These are phyloP conservation scores for Manis javanica DNA, from an alignment of 2,797 vertebrate genomes.

Conservation along the genomic window DNA sequence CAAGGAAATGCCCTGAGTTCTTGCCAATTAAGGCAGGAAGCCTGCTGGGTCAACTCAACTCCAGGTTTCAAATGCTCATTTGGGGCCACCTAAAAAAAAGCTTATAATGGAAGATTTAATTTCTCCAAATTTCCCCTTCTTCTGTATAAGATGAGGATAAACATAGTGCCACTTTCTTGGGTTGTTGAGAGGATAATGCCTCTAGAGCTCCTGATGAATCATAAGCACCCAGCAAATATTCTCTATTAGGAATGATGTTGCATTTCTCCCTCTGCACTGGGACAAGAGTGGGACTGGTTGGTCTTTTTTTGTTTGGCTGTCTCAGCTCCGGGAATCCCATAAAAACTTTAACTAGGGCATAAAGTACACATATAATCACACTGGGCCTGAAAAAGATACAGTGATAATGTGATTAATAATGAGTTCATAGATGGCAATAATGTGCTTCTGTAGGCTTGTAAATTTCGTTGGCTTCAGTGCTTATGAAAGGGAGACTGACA, in stretches of 20 bases:
- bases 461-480: neutral
- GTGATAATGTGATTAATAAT: constrained; percentile 54
- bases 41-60: neutral
- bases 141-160: neutral
- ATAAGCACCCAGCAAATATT: neutral
- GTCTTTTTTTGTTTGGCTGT: neutral
- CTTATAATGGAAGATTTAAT: neutral
- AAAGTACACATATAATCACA: constrained; percentile 24
- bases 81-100: neutral
- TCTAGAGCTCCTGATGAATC: neutral
- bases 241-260: neutral
- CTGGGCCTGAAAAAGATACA: neutral
- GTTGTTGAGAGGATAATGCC: neutral
- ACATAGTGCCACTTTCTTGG: neutral
- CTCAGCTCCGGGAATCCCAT: neutral
- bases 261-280: neutral
- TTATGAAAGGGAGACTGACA: neutral
- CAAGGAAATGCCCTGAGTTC: neutral
- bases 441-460: neutral
- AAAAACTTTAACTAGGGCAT: constrained; percentile 33
- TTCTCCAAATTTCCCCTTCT: neutral
- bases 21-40: neutral
- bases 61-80: neutral
- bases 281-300: neutral
- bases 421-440: neutral